Conservation (phyloP, 2,888 invertebrate genomes). For the Lepidocyrtinus sp. region DNA sequence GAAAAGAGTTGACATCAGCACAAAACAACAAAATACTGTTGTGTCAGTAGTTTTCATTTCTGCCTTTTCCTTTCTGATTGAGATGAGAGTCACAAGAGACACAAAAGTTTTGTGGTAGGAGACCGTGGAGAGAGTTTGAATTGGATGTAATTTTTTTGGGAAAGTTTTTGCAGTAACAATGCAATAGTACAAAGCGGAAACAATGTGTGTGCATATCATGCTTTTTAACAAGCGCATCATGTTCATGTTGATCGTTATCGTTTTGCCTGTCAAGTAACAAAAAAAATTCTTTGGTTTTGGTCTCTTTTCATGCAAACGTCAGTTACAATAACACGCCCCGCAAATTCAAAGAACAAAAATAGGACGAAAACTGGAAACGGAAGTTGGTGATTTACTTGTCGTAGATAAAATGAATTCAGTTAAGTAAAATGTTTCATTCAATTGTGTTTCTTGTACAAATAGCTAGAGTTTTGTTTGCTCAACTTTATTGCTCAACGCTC, state of each 20-base stretch:
- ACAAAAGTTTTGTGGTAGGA: not conserved
- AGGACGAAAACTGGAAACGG: not conserved
- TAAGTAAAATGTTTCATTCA: not conserved
- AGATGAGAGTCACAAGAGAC: not conserved
- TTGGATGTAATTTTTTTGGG: not conserved
- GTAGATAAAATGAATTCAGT: too few relatives aligned
- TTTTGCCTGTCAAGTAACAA: not conserved
- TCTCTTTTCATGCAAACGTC: not conserved
- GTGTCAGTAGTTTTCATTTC: not conserved
- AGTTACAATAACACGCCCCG: not conserved
- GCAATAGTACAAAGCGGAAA: too few relatives aligned
- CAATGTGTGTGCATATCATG: not conserved
- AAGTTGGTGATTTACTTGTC: not conserved
- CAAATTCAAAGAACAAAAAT: not conserved
- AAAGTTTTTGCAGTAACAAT: not conserved
- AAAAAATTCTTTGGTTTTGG: not conserved
- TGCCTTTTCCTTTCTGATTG: not conserved
- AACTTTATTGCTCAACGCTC: too few relatives aligned
- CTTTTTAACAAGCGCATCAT: not conserved
- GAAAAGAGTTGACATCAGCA: not conserved
- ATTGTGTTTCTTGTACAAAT: not conserved
- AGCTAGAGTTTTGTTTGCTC: not conserved
- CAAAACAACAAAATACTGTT: not conserved
- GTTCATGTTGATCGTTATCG: not conserved
- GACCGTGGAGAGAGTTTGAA: not conserved